Conservation (phyloP, 2,113 vertebrate species). For the Tachycineta bicolor region DNA sequence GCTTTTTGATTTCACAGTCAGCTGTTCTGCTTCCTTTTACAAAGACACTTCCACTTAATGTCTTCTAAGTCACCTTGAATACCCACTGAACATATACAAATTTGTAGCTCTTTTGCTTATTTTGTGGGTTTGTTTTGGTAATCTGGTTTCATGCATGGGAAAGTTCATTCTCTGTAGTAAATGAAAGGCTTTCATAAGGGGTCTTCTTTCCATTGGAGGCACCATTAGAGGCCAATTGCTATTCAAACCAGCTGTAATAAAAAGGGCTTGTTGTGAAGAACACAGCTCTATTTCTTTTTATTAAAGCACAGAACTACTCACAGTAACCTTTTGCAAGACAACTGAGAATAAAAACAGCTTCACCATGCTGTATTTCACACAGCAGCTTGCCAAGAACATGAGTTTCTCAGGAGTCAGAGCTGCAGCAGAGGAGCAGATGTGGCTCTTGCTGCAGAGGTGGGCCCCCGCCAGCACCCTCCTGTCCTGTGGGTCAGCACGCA, state of each 20-base stretch:
- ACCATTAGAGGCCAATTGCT: conserved; percentile 47
- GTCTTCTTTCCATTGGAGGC: conserved; percentile 43
- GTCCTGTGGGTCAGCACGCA: rapidly evolving
- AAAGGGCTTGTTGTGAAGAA: conserved; percentile 50
- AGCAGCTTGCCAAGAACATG: conserved; percentile 23
- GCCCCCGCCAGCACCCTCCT: background rate
- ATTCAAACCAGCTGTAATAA: conserved; percentile 61
- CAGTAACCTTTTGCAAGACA: conserved; percentile 36
- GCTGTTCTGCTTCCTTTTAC: conserved; percentile 23
- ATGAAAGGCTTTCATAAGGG: conserved; percentile 41
- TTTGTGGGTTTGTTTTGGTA: background rate
- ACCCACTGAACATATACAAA: background rate
- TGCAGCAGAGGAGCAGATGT: background rate
- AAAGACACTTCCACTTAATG: background rate
- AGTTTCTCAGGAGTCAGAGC: background rate
- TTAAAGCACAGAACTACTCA: conserved; percentile 56
- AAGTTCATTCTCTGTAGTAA: conserved; percentile 44
- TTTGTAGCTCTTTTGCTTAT: background rate
- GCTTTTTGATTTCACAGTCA: conserved; percentile 6
- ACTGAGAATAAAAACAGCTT: conserved; percentile 41
- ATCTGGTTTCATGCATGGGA: background rate
- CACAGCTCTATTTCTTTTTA: conserved; percentile 56
- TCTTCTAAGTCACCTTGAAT: background rate
- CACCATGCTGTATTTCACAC: conserved; percentile 1
- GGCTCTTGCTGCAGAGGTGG: background rate